phyloP scores from a whole-genome alignment of 2,797 vertebrate species.

The Periparus ater region DNA sequence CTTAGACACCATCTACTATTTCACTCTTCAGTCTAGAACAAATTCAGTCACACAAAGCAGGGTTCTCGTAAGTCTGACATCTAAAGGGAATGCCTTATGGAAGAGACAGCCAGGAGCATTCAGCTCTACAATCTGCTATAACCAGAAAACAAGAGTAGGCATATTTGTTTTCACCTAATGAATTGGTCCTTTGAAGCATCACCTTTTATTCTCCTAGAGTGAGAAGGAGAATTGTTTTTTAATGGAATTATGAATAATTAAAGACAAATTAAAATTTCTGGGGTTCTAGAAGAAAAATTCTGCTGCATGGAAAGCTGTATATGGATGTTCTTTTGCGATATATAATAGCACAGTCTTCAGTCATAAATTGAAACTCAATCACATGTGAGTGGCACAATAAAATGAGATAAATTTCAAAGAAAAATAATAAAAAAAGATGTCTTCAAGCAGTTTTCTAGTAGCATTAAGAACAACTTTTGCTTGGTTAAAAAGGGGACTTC shows the following conservation, averaged over 20 bases:
- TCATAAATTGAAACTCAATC: background rate
- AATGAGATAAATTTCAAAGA: background rate
- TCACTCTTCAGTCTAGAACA: background rate
- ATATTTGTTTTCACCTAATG: background rate
- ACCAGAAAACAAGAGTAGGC: background rate
- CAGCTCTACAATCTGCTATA: background rate
- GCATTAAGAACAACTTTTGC: background rate
- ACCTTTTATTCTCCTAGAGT: background rate
- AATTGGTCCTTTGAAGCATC: background rate
- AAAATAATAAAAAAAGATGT: no score
- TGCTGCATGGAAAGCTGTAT: background rate
- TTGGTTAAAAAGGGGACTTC: background rate
- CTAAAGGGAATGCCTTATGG: background rate
- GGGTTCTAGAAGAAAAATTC: background rate
- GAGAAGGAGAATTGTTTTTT: background rate
- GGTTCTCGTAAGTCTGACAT: background rate
- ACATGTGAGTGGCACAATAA: background rate
- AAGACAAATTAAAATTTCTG: background rate
- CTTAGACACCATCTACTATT: background rate
- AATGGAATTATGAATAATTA: background rate
- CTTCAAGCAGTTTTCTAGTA: background rate
- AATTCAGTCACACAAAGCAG: background rate
- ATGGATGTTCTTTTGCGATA: background rate
- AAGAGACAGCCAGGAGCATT: background rate
- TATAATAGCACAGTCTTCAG: background rate